Evolutionary conservation across 2,888 invertebrate species (phyloP), one percentile per base, ranked within the genome.

Genomic region (Heliothis peltigera): DNA sequence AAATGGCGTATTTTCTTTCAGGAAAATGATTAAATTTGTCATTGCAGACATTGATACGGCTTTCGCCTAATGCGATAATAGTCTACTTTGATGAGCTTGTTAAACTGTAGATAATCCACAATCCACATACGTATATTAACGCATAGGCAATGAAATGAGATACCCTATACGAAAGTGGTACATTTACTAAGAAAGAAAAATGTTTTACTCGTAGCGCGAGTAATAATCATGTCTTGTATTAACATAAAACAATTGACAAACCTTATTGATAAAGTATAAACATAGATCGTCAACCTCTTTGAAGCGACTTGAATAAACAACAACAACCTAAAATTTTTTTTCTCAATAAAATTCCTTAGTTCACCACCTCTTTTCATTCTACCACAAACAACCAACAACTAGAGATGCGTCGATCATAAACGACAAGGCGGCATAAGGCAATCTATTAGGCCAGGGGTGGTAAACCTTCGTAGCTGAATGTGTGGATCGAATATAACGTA

Each of bases 401-500:
- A 39, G 46, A 73, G 54, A 67, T 43, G 43, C 25, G 35, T 22
- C 35, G 68, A 70, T 70, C 52, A 73, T 17, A 66, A 7, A 25
- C 54, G 59, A 56, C 55, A 17, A 21, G 59, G 22, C 18, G 64
- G 42, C 42, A 46, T 19, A 59, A 52, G 46, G 46, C 69, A 71
- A 82, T 81, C 74, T 82, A 76, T 84, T 77, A 28, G 28, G 2
- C 28, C 28, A 28, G 28, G 10, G 10, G 28, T 28, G 0, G 28
- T 6, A 10, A 28, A 28, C 28, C 7, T 28, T 28, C n/a, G n/a
- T n/a, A n/a, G n/a, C n/a, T n/a, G n/a, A n/a, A n/a, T n/a, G n/a
- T n/a, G n/a, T n/a, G n/a, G n/a, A n/a, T n/a, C n/a, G n/a, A n/a
- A n/a, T n/a, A n/a, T n/a, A n/a, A n/a, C n/a, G n/a, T n/a, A n/a